Conservation (phyloP, 2,888 invertebrate genomes). For the Agriotes lineatus region DNA sequence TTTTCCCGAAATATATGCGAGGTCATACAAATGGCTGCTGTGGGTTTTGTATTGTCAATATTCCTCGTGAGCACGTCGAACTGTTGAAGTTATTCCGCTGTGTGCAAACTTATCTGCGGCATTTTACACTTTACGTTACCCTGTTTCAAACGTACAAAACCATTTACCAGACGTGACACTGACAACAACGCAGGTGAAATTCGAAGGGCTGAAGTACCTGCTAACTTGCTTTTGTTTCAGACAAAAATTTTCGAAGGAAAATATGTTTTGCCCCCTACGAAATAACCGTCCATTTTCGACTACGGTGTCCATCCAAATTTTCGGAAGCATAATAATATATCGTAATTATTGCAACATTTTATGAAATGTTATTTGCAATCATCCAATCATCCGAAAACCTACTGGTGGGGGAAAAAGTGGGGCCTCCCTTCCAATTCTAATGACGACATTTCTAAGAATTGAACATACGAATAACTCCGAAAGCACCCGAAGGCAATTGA, state of each 20-base stretch:
- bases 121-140: constrained; percentile 1
- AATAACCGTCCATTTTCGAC: too few relatives aligned
- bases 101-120: not conserved
- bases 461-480: constrained; percentile 5
- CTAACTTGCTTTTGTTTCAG: too few relatives aligned
- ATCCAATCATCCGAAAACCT: constrained; percentile 20
- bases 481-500: too few relatives aligned
- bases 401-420: constrained; percentile 19
- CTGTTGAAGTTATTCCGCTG: too few relatives aligned
- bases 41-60: not conserved
- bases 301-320: too few relatives aligned
- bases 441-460: not conserved
- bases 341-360: constrained; percentile 29
- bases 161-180: not conserved
- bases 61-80: not conserved
- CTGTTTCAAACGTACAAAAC: not conserved
- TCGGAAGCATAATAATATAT: not conserved
- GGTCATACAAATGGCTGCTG: constrained; percentile 43
- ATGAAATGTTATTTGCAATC: constrained; percentile 13
- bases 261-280: too few relatives aligned
- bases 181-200: not conserved
- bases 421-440: constrained; percentile 15
- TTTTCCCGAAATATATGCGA: constrained; percentile 37
- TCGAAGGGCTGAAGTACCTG: too few relatives aligned
- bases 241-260: too few relatives aligned